These are phyloP conservation scores for Cliona cf. orientalis DNA, from an alignment of 37 sponge, comb jelly and placozoan genomes.

Conservation along the genomic window DNA sequence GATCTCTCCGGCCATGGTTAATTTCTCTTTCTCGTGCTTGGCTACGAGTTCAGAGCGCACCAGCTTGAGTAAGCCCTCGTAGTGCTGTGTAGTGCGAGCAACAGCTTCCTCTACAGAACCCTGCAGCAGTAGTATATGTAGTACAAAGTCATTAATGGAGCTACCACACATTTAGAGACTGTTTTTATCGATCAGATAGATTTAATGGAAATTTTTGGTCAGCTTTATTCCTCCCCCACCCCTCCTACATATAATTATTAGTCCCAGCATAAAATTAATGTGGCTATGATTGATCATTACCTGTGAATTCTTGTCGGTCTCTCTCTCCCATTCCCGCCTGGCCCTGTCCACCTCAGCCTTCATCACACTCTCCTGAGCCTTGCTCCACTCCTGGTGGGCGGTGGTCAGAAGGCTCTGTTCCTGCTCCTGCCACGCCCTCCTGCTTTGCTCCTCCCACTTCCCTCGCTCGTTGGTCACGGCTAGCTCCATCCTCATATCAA, in stretches of 20 bases:
- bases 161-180: not conserved
- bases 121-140: not conserved
- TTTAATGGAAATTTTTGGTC: not conserved
- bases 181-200: not conserved
- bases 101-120: conserved; percentile 8
- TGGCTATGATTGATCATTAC: too few relatives aligned
- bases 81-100: not conserved
- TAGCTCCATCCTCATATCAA: not conserved
- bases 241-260: not conserved
- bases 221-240: not conserved
- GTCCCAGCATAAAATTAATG: not conserved
- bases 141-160: not conserved
- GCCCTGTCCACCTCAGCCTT: not conserved
- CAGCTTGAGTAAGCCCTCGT: not conserved
- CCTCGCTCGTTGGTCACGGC: conserved; percentile 7
- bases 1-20: not conserved
- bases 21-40: not conserved
- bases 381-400: conserved; percentile 25
- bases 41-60: not conserved
- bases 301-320: not conserved
- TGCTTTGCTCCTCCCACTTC: not conserved
- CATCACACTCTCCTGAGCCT: conserved; percentile 1
- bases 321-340: not conserved
- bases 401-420: not conserved
- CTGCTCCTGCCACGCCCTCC: conserved; percentile 10